These are phyloP conservation scores for Scomber scombrus DNA, from an alignment of 2,113 vertebrate genomes.

Conservation along the genomic window DNA sequence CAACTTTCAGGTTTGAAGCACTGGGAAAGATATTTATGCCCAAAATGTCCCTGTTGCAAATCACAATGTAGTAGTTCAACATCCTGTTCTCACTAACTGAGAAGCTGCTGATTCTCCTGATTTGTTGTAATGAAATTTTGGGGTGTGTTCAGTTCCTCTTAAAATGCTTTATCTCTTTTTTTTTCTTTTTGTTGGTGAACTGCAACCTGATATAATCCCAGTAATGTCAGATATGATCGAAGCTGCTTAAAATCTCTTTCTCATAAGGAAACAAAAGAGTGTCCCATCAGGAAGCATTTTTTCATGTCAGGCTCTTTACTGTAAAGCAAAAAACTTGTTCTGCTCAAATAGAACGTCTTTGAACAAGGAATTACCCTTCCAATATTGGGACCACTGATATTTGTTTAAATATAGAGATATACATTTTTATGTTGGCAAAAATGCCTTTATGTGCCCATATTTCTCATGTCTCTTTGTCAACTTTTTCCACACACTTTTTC, in stretches of 20 bases:
- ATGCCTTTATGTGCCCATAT: too few relatives aligned
- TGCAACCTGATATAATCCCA: background rate
- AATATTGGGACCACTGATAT: too few relatives aligned
- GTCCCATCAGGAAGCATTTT: background rate
- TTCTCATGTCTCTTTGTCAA: too few relatives aligned
- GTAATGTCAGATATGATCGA: background rate
- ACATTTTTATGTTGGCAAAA: too few relatives aligned
- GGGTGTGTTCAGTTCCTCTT: background rate
- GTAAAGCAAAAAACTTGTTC: background rate
- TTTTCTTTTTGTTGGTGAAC: background rate
- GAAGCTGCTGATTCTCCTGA: background rate
- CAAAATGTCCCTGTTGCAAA: background rate
- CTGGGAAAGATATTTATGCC: too few relatives aligned
- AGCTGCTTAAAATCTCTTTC: background rate
- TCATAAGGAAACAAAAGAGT: background rate
- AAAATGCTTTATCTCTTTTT: background rate
- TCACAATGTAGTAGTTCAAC: background rate
- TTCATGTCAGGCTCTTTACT: background rate
- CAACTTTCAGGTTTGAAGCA: too few relatives aligned
- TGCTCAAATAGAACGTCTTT: background rate
- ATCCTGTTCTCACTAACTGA: background rate
- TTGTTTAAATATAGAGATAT: too few relatives aligned
- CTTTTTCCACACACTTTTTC: too few relatives aligned
- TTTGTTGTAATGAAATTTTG: background rate
- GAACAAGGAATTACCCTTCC: background rate